Percentiles rank a stretch among this genome's conserved stretches.
phyloP scores from a whole-genome alignment of 1,140 invertebrate species.

The Drosophila quadrilineata region DNA sequence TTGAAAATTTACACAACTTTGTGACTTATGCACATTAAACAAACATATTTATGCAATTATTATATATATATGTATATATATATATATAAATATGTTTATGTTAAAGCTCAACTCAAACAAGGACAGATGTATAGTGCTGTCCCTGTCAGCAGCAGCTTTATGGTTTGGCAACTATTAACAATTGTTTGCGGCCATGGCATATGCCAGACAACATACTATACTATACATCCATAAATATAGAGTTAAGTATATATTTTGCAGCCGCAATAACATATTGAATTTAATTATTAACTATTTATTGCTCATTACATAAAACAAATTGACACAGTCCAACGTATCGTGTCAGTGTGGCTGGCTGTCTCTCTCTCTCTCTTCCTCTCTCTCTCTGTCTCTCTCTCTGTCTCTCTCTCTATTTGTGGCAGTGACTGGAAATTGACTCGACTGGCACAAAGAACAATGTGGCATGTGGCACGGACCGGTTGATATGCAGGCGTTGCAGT shows the following conservation, averaged over 20 bases:
- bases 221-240: too few species aligned
- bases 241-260: conserved; percentile 12
- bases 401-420: conserved; percentile 39
- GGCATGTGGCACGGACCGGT: conserved; percentile 62
- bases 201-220: too few species aligned
- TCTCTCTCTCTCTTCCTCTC: neutral
- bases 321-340: conserved; percentile 24
- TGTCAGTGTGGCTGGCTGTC: neutral
- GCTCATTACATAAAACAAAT: conserved; percentile 58
- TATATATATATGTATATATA: too few species aligned
- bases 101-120: neutral
- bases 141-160: neutral
- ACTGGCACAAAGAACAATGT: conserved; percentile 44
- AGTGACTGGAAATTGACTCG: conserved; percentile 41
- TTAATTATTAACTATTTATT: conserved; percentile 59
- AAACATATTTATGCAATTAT: too few species aligned
- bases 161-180: conserved; percentile 7
- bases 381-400: conserved; percentile 1
- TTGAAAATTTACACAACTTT: neutral
- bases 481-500: conserved; percentile 42
- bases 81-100: neutral
- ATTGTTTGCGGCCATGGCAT: conserved; percentile 22
- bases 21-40: neutral
- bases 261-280: conserved; percentile 51
- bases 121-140: neutral